phyloP scores from a whole-genome alignment of 2,797 vertebrate genomes.

The Xiphophorus birchmanni region DNA sequence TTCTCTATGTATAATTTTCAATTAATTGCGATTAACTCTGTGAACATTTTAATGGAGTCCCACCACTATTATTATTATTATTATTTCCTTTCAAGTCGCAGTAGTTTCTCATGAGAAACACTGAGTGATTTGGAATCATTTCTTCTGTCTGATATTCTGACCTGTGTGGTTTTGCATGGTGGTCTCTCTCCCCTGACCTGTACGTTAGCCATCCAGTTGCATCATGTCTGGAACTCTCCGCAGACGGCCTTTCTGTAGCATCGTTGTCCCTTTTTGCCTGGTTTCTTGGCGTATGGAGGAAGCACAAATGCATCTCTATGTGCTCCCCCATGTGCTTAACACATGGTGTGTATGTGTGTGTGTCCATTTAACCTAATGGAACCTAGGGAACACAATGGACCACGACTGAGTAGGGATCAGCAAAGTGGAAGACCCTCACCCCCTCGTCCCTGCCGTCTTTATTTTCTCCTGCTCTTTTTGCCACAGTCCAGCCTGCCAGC shows the following conservation, averaged over 20 bases:
- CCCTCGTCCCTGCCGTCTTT: slow-evolving; percentile 30
- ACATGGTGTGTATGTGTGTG: slow-evolving; percentile 40
- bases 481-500: slow-evolving; percentile 61
- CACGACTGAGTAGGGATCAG: slow-evolving; percentile 53
- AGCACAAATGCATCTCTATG: slow-evolving; percentile 58
- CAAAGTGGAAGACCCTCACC: slow-evolving; percentile 57
- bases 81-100: background rate
- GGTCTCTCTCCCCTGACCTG: slow-evolving; percentile 32
- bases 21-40: background rate
- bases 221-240: slow-evolving; percentile 69
- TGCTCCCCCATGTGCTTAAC: slow-evolving; percentile 38
- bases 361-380: slow-evolving; percentile 67
- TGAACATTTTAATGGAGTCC: background rate
- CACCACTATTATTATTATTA: background rate
- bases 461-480: slow-evolving; percentile 55
- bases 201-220: slow-evolving; percentile 53
- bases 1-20: background rate
- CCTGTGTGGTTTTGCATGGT: slow-evolving; percentile 31
- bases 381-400: slow-evolving; percentile 47
- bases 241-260: slow-evolving; percentile 52
- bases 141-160: background rate
- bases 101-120: background rate
- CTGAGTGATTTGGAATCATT: background rate
- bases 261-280: slow-evolving; percentile 51
- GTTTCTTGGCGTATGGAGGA: slow-evolving; percentile 49